Percentiles rank a stretch among this genome's conserved stretches.
These are phyloP conservation scores for Phataginus tetradactyla DNA, from an alignment of 2,797 vertebrate genomes.

Conservation along the genomic window DNA sequence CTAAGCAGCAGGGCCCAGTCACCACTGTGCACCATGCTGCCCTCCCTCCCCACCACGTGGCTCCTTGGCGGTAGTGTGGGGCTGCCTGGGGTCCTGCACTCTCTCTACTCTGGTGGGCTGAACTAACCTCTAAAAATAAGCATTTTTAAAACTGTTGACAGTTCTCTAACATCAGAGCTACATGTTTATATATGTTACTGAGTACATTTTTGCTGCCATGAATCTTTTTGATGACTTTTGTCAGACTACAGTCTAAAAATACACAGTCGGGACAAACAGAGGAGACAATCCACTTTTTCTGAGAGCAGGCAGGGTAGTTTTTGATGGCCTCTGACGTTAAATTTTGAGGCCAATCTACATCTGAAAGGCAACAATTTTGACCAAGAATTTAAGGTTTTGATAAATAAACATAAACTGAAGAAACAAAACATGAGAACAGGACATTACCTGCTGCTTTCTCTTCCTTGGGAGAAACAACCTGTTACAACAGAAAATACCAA, in stretches of 20 bases:
- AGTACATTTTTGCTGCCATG: neutral
- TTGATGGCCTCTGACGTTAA: neutral
- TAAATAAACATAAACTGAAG: neutral
- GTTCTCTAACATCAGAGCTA: neutral
- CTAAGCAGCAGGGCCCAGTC: neutral
- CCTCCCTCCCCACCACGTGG: neutral
- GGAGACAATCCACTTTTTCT: neutral
- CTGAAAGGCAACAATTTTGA: neutral
- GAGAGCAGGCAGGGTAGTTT: neutral
- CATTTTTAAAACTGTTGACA: neutral
- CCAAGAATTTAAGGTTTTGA: neutral
- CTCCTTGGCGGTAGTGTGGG: accelerated
- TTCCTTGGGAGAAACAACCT: constrained; percentile 96
- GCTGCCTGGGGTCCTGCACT: accelerated
- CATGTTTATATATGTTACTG: neutral
- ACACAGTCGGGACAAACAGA: neutral
- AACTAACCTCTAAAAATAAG: neutral
- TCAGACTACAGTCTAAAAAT: neutral
- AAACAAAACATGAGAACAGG: neutral
- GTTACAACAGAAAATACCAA: constrained; percentile 30
- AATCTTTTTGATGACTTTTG: neutral
- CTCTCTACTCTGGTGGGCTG: neutral
- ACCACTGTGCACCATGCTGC: too few relatives aligned
- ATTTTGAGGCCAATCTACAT: neutral
- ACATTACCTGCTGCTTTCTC: constrained; percentile 93